These are phyloP conservation scores for Styela clava DNA, from an alignment of 23 tunicate genomes.

Conservation along the genomic window DNA sequence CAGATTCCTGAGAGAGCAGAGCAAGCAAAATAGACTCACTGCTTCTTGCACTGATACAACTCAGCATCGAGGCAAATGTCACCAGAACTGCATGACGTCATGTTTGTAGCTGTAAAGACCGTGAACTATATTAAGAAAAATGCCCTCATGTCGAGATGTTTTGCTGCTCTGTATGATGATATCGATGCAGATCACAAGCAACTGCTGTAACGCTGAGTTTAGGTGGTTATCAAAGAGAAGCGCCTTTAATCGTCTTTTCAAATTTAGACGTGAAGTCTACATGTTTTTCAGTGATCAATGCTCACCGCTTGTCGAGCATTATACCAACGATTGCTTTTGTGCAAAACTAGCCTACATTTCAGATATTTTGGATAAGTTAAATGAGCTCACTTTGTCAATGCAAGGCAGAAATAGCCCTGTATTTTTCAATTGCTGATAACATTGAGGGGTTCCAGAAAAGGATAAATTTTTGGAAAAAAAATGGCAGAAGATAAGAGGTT, in stretches of 20 bases:
- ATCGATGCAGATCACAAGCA: slow-evolving; percentile 49
- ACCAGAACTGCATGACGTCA: slow-evolving; percentile 48
- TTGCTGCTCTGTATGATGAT: slow-evolving; percentile 42
- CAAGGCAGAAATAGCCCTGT: slow-evolving; percentile 39
- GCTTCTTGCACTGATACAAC: slow-evolving; percentile 37
- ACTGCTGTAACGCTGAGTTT: slow-evolving; percentile 52
- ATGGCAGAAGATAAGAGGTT: slow-evolving; percentile 40
- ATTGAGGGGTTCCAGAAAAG: slow-evolving; percentile 35
- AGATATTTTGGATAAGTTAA: slow-evolving; percentile 39
- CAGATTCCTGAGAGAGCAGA: slow-evolving; percentile 15
- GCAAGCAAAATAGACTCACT: slow-evolving; percentile 45
- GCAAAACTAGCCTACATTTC: slow-evolving; percentile 54
- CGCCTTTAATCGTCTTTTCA: slow-evolving; percentile 51
- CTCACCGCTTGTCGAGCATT: slow-evolving; percentile 55
- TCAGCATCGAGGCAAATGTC: slow-evolving; percentile 50
- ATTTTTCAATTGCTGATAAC: slow-evolving; percentile 18
- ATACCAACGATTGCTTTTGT: slow-evolving; percentile 41
- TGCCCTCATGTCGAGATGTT: slow-evolving; percentile 52
- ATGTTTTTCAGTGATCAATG: slow-evolving; percentile 36
- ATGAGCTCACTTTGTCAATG: slow-evolving; percentile 54
- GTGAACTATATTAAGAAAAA: slow-evolving; percentile 57
- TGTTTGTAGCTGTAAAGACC: slow-evolving; percentile 50
- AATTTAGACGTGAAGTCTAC: slow-evolving; percentile 51
- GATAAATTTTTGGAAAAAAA: slow-evolving; percentile 35
- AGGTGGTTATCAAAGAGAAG: slow-evolving; percentile 56